Conservation (phyloP, 1,140 invertebrate species). For the Trissolcus basalis region DNA sequence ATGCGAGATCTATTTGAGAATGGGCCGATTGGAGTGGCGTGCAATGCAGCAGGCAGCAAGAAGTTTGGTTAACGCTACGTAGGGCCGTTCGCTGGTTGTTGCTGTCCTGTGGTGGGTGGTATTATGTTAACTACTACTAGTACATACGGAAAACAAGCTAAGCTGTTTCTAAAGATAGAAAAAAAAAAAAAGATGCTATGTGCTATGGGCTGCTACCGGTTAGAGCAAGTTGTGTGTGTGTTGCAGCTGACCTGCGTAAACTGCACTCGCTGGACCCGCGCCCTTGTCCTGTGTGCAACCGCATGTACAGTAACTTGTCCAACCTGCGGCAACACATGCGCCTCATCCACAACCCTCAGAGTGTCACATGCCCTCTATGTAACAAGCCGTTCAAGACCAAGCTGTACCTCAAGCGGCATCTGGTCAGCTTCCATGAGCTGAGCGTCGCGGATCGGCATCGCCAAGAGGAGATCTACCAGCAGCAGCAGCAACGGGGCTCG, state of each 20-base stretch:
- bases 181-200: slow-evolving; percentile 69
- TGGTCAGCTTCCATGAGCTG: slow-evolving; percentile 79
- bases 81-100: slow-evolving; percentile 76
- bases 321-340: slow-evolving; percentile 88
- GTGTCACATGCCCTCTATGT: slow-evolving; percentile 84
- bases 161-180: slow-evolving; percentile 24
- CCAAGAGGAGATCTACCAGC: slow-evolving; percentile 73
- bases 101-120: slow-evolving; percentile 77
- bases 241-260: slow-evolving; percentile 78
- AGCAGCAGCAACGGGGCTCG: slow-evolving; percentile 67
- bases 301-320: slow-evolving; percentile 87
- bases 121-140: slow-evolving; percentile 62
- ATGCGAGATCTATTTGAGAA: slow-evolving; percentile 44
- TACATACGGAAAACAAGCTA: slow-evolving; percentile 29
- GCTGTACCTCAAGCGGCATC: slow-evolving; percentile 84
- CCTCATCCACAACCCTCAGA: slow-evolving; percentile 86
- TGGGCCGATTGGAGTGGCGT: slow-evolving; percentile 27
- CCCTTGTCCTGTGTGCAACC: slow-evolving; percentile 85
- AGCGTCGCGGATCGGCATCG: slow-evolving; percentile 72
- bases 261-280: slow-evolving; percentile 82
- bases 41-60: slow-evolving; percentile 68
- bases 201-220: slow-evolving; percentile 76
- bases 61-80: slow-evolving; percentile 68
- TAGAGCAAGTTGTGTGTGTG: slow-evolving; percentile 78
- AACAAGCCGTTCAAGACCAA: slow-evolving; percentile 87